Evolutionary conservation across 2,797 vertebrate species (phyloP).

Genomic region (Sebastes itinus): DNA sequence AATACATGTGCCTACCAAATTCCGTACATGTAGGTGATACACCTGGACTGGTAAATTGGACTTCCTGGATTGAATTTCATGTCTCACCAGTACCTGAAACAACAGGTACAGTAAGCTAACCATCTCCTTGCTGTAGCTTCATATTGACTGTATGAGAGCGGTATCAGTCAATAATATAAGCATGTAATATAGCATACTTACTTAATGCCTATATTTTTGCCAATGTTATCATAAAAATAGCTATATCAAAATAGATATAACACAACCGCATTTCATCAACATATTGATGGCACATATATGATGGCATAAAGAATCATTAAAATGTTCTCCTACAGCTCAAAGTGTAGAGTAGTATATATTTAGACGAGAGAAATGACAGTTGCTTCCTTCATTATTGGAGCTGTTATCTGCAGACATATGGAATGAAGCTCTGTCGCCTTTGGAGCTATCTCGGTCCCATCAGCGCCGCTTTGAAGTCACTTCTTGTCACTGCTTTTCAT

Average conservation of each 20-base stretch:
- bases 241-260: neutral
- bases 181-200: neutral
- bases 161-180: neutral
- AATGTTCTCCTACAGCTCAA: neutral
- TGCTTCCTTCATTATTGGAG: constrained; percentile 33
- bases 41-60: too few species aligned
- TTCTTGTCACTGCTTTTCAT: constrained; percentile 56
- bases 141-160: neutral
- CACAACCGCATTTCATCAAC: neutral
- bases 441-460: constrained; percentile 38
- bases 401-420: constrained; percentile 51
- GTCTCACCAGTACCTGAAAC: neutral
- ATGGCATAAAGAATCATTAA: neutral
- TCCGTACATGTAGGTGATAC: rapidly evolving
- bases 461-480: constrained; percentile 62
- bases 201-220: neutral
- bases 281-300: neutral
- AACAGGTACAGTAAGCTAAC: neutral
- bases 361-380: constrained; percentile 28
- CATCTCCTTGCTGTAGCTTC: neutral
- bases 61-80: too few species aligned
- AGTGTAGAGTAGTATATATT: constrained; percentile 29
- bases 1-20: too few species aligned
- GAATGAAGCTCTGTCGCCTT: constrained; percentile 55
- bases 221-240: neutral